These are phyloP conservation scores for Papio anubis DNA, from an alignment of 2,113 vertebrate genomes.

Conservation along the genomic window DNA sequence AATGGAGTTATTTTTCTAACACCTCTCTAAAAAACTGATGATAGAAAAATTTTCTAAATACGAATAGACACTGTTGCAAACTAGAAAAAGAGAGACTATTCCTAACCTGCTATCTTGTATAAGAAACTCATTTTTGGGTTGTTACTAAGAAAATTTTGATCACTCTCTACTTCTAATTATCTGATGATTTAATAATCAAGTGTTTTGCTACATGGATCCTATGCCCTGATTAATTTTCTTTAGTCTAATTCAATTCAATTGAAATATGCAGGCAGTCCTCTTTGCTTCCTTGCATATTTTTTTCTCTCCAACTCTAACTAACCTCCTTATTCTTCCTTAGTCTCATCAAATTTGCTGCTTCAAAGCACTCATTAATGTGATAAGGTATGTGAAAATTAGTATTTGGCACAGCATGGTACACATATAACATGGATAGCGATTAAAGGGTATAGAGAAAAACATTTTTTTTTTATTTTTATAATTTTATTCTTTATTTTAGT, in stretches of 20 bases:
- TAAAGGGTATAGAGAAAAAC: neutral
- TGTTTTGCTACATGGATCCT: neutral
- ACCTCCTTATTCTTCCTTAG: neutral
- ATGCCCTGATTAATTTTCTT: neutral
- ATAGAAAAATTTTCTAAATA: neutral
- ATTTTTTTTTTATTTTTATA: constrained; percentile 1
- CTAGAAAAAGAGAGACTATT: neutral
- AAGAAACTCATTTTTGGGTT: neutral
- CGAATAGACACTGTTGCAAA: neutral
- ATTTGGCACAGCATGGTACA: neutral
- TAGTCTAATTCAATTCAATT: neutral
- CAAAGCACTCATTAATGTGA: neutral
- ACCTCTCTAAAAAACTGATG: neutral
- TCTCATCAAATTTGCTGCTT: neutral
- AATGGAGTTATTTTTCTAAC: neutral
- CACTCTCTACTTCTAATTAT: neutral
- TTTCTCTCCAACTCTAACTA: neutral
- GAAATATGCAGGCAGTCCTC: neutral
- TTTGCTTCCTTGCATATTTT: neutral
- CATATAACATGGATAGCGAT: neutral
- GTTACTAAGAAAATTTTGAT: neutral
- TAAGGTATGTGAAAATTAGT: neutral
- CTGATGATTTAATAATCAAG: neutral
- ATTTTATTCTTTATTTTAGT: neutral
- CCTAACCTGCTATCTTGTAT: neutral